Conservation (phyloP, 2,113 vertebrate species). For the Oryzias celebensis region DNA sequence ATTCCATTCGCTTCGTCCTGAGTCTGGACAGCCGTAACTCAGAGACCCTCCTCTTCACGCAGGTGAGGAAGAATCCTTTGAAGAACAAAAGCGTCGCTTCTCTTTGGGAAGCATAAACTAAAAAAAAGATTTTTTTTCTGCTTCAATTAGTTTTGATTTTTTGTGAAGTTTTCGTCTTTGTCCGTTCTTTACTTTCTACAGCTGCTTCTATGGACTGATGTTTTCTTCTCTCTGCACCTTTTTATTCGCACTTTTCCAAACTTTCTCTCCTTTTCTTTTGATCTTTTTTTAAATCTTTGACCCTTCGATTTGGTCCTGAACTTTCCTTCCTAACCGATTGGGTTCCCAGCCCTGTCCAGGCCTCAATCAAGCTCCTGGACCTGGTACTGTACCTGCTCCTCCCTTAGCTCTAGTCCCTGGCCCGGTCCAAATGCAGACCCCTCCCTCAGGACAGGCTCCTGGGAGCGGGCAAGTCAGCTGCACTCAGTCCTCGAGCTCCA, state of each 20-base stretch:
- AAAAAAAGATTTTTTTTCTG: rapidly evolving
- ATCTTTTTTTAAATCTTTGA: constrained; percentile 43
- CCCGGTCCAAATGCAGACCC: constrained; percentile 44
- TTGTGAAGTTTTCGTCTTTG: not conserved
- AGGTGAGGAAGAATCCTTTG: constrained; percentile 77
- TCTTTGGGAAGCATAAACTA: not conserved
- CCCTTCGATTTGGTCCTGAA: constrained; percentile 32
- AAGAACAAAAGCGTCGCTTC: not conserved
- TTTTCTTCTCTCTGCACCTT: constrained; percentile 24
- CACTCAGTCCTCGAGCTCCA: constrained; percentile 79
- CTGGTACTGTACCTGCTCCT: constrained; percentile 31
- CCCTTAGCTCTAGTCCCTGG: constrained; percentile 52
- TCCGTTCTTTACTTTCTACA: not conserved
- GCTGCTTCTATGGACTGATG: constrained; percentile 20
- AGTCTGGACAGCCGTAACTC: constrained; percentile 95
- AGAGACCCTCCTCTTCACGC: constrained; percentile 95
- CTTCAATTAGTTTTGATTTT: too few species aligned
- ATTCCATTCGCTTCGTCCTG: constrained; percentile 96
- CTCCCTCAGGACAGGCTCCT: constrained; percentile 63
- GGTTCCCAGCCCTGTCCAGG: constrained; percentile 76
- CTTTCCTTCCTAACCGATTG: constrained; percentile 51
- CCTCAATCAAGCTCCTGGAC: constrained; percentile 67
- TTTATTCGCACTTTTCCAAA: constrained; percentile 28
- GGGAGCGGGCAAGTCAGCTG: constrained; percentile 76
- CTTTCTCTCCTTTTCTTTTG: constrained; percentile 24